Conservation (phyloP, 2,113 vertebrate species). For the Phyllostomus discolor region DNA sequence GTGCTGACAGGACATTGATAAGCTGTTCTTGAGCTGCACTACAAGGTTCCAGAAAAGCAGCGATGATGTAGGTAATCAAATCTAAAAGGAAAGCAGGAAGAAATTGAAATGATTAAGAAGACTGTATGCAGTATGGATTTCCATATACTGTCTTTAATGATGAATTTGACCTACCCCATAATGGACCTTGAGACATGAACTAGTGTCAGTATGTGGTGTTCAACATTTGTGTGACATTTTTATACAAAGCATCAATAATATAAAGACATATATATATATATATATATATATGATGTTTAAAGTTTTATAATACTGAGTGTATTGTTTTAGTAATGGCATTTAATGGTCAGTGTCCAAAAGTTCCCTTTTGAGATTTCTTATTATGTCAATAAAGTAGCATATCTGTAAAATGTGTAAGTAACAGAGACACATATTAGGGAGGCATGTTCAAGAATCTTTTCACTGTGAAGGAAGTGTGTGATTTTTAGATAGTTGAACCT, state of each 20-base stretch:
- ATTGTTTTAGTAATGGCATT: background rate
- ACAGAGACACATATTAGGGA: background rate
- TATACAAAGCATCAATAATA: background rate
- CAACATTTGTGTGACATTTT: background rate
- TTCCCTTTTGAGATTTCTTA: background rate
- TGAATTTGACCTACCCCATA: background rate
- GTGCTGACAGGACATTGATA: fast-evolving
- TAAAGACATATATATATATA: background rate
- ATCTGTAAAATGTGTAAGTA: background rate
- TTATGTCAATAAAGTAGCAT: background rate
- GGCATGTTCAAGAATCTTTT: background rate
- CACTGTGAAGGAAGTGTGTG: background rate
- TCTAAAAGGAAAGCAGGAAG: background rate
- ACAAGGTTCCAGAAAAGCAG: background rate
- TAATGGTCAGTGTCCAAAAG: background rate
- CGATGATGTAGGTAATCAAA: background rate
- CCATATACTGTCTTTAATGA: background rate
- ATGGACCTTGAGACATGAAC: background rate
- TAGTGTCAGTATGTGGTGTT: background rate
- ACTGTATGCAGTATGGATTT: background rate
- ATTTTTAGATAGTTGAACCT: background rate
- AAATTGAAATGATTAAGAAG: background rate
- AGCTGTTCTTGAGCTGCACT: background rate
- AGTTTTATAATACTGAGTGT: background rate
- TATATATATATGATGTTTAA: background rate